Evolutionary conservation across 1,140 invertebrate genomes (phyloP), one percentile per base, ranked within the genome.

Genomic region (Drosophila suzukii): DNA sequence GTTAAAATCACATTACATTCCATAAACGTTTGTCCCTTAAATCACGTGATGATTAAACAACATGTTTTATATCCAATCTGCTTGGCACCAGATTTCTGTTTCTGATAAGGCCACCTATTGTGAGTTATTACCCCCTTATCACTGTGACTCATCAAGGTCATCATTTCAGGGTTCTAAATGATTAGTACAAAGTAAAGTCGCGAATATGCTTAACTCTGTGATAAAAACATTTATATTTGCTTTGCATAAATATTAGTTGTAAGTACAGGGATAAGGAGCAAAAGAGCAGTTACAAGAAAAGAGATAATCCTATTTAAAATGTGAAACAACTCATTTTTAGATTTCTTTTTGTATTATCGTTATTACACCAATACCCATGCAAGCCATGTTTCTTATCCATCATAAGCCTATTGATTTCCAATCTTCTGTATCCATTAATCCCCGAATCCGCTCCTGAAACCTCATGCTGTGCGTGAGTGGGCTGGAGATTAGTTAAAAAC

Each of bases 401-500:
- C 5, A 27, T 27, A 27, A 4, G 3, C 5, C 27, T 5, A 27
- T 27, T 27, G 4, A 4, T 27, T 27, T 34, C 12, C 11, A 6
- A 6, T 24, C 6, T 20, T 46, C 1, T 7, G 6, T 39, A 5
- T 51, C 13, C 10, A 47, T n/a, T n/a, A 32, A 2, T 8, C 2
- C 0, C 6, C 6, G 15, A 27, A 20, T 71, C 67, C 67, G 63
- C 51, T 15, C 67, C 67, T 71, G 67, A 0, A n/a, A 30, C 44
- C 39, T 41, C 67, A 57, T 71, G 63, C 63, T 57, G 53, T 71
- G 65, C 66, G 68, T 72, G 66, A 58, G 32, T 70, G 65, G 61
- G 17, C 34, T 24, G 24, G 67, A 71, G 67, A 71, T 71, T 71
- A 71, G 44, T 32, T 58, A 34, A 58, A 71, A 71, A 71, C 44